A percentile compares a stretch with the other conserved stretches of the same genome.
These are phyloP conservation scores for Nomada lathburiana DNA, from an alignment of 2,888 invertebrate genomes.

Conservation along the genomic window DNA sequence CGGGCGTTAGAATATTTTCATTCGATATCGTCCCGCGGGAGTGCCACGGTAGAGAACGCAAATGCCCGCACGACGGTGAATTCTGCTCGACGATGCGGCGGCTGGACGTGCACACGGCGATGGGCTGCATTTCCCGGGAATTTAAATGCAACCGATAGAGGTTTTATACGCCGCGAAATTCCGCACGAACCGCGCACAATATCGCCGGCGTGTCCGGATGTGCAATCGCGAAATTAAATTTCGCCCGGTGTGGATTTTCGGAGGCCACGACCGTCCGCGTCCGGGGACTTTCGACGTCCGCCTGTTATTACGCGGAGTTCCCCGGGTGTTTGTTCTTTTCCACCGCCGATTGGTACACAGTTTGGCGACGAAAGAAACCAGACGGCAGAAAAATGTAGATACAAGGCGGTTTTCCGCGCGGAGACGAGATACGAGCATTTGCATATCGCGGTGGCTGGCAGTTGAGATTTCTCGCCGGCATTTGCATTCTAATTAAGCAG, in stretches of 20 bases:
- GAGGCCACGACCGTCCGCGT: not conserved
- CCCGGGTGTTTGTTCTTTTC: not conserved
- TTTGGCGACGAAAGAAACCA: not conserved
- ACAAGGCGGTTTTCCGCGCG: not conserved
- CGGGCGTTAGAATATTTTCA: not conserved
- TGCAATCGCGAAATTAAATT: conserved; percentile 60
- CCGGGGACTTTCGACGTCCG: conserved; percentile 11
- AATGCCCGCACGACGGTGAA: not conserved
- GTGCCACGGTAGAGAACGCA: not conserved
- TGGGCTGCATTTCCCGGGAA: conserved; percentile 39
- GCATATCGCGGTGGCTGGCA: conserved; percentile 38
- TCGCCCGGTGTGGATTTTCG: conserved; percentile 24
- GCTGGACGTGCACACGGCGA: not conserved
- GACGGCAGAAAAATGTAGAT: not conserved
- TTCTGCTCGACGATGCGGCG: not conserved
- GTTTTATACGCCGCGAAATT: conserved; percentile 52
- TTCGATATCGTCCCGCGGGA: not conserved
- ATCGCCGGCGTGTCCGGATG: conserved; percentile 24
- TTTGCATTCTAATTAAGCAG: conserved; percentile 54
- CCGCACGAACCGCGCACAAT: not conserved
- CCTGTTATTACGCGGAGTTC: not conserved
- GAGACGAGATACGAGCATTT: conserved; percentile 28
- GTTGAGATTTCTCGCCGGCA: conserved; percentile 38
- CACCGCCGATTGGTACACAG: conserved; percentile 13
- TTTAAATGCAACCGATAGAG: conserved; percentile 61